Conservation (phyloP, 2,888 invertebrate species). For the Terebella lapidaria region DNA sequence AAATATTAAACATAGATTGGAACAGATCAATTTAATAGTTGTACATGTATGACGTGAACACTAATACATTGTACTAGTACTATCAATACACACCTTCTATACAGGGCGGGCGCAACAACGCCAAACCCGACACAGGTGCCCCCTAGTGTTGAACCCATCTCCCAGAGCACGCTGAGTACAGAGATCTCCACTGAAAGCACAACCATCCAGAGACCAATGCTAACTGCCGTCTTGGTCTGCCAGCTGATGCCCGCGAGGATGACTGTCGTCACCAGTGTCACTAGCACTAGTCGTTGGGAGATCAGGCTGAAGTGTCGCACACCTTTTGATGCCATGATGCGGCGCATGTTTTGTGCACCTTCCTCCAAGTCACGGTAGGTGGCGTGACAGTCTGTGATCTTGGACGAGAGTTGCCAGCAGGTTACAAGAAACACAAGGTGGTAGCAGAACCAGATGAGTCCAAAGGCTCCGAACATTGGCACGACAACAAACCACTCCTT, state of each 20-base stretch:
- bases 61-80: no score
- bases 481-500: constrained; percentile 53
- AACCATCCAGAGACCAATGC: constrained; percentile 35
- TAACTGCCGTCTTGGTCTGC: constrained; percentile 43
- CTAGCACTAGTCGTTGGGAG: constrained; percentile 40
- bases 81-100: not conserved
- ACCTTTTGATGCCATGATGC: constrained; percentile 49
- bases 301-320: constrained; percentile 50
- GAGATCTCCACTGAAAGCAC: constrained; percentile 44
- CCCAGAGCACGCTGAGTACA: constrained; percentile 42
- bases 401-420: constrained; percentile 45
- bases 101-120: constrained; percentile 45
- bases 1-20: no score
- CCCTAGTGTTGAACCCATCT: constrained; percentile 46
- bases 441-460: constrained; percentile 43
- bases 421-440: constrained; percentile 43
- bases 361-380: constrained; percentile 20
- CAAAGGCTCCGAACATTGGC: constrained; percentile 42
- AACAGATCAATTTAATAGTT: no score
- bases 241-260: constrained; percentile 39
- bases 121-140: constrained; percentile 52
- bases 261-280: constrained; percentile 38
- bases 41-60: no score
- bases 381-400: constrained; percentile 42
- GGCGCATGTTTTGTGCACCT: constrained; percentile 32